phyloP scores from a whole-genome alignment of 2,113 vertebrate genomes.

The Taurulus bubalis region DNA sequence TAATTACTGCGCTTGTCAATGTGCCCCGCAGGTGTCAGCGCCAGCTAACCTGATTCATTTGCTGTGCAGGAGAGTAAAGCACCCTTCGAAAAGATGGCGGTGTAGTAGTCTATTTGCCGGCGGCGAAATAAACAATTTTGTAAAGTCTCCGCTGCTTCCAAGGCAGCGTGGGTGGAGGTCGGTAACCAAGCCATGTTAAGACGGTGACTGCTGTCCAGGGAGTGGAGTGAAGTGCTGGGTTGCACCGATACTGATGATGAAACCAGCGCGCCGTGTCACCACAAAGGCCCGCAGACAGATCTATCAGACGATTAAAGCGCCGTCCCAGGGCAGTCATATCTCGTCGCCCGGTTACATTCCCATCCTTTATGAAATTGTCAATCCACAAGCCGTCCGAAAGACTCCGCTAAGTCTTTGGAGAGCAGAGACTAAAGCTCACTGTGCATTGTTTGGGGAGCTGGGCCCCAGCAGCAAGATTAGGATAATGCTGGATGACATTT shows the following conservation, averaged over 20 bases:
- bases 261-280: conserved; percentile 50
- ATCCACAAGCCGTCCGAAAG: conserved; percentile 24
- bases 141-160: conserved; percentile 37
- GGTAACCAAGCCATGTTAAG: conserved; percentile 48
- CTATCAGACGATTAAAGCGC: conserved; percentile 67
- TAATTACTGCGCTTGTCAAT: conserved; percentile 93
- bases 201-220: conserved; percentile 51
- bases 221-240: conserved; percentile 82
- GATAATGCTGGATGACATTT: conserved; percentile 63
- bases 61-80: conserved; percentile 80
- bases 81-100: background rate
- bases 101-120: conserved; percentile 17
- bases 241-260: conserved; percentile 42
- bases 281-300: conserved; percentile 62
- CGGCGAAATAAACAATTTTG: conserved; percentile 48
- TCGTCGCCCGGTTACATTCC: conserved; percentile 52
- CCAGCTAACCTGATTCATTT: conserved; percentile 79
- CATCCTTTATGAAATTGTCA: conserved; percentile 59
- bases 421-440: conserved; percentile 42
- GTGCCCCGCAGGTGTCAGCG: conserved; percentile 94
- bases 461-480: conserved; percentile 55
- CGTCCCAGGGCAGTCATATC: conserved; percentile 51
- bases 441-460: conserved; percentile 49
- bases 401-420: conserved; percentile 26
- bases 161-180: conserved; percentile 38